phyloP scores from a whole-genome alignment of 1,140 invertebrate species.

The Philaenus spumarius region DNA sequence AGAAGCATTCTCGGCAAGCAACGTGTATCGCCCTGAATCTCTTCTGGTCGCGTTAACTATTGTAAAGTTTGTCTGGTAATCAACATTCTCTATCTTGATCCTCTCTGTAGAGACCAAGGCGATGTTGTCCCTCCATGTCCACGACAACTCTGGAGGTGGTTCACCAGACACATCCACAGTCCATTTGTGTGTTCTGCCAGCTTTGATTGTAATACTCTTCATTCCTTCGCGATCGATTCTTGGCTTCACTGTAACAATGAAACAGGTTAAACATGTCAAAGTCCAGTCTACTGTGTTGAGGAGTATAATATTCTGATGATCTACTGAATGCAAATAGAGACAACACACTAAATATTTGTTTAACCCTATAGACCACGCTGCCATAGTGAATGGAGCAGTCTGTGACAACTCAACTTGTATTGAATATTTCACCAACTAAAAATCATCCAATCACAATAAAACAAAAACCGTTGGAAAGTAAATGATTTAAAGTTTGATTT shows the following conservation, averaged over 20 bases:
- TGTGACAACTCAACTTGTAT: too few relatives aligned
- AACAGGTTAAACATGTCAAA: too few relatives aligned
- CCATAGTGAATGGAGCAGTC: too few relatives aligned
- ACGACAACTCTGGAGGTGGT: constrained; percentile 76
- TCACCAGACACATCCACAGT: constrained; percentile 86
- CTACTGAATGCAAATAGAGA: too few relatives aligned
- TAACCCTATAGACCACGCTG: too few relatives aligned
- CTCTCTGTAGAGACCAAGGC: constrained; percentile 73
- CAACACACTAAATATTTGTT: too few relatives aligned
- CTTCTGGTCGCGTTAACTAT: constrained; percentile 75
- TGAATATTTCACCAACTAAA: too few relatives aligned
- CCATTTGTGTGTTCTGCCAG: constrained; percentile 87
- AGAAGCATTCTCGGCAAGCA: constrained; percentile 82
- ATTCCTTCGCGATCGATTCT: constrained; percentile 87
- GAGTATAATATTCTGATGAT: too few relatives aligned
- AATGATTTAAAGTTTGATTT: too few relatives aligned
- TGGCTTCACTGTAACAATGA: constrained; percentile 68
- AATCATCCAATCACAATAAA: too few relatives aligned
- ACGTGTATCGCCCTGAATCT: constrained; percentile 87
- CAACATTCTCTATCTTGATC: constrained; percentile 81
- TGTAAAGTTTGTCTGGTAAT: constrained; percentile 86
- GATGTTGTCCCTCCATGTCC: constrained; percentile 80
- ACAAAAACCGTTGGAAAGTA: too few relatives aligned
- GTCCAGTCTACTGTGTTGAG: too few relatives aligned
- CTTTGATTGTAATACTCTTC: constrained; percentile 78